Conservation (phyloP, 2,797 vertebrate genomes). For the Hydrolagus colliei region DNA sequence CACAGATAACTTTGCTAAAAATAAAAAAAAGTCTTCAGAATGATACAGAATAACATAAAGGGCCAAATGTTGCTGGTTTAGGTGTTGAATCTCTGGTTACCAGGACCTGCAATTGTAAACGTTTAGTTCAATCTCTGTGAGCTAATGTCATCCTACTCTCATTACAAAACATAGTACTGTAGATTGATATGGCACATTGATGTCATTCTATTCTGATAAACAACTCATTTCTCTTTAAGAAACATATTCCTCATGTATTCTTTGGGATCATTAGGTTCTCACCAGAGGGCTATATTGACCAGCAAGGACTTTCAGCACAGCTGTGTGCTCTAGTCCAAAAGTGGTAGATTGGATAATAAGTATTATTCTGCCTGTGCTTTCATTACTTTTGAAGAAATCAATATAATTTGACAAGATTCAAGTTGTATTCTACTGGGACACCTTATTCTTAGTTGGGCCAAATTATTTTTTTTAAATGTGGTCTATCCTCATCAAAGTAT, state of each 20-base stretch:
- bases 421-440: background rate
- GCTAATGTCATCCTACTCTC: background rate
- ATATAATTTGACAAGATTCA: background rate
- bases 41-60: background rate
- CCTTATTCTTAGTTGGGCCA: background rate
- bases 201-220: background rate
- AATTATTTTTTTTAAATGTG: background rate
- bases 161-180: background rate
- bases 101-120: background rate
- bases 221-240: background rate
- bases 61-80: background rate
- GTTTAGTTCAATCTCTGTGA: background rate
- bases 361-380: background rate
- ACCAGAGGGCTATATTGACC: background rate
- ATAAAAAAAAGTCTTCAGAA: background rate
- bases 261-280: background rate
- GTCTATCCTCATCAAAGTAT: background rate
- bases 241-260: background rate
- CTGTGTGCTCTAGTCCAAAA: background rate
- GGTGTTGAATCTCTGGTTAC: background rate
- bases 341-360: background rate
- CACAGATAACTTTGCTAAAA: background rate
- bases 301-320: background rate
- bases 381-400: background rate
- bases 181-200: background rate